Base-by-base conservation (phyloP, 2,888 invertebrate species). In the Stenotaenia linearis region DNA sequence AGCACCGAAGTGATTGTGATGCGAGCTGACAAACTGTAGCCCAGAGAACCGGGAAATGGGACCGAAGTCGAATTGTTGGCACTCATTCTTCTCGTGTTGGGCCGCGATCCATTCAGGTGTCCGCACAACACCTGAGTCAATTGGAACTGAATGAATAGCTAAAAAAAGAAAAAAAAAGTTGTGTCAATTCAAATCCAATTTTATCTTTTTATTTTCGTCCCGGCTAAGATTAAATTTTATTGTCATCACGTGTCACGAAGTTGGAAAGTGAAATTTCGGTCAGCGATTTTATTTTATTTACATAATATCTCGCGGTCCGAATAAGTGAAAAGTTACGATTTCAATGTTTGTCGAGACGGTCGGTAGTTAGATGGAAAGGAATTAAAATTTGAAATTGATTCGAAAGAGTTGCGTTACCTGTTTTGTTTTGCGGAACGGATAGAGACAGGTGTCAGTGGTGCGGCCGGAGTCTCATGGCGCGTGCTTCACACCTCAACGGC, bases 1-100 rank as follows among this genome's bases (percentile, higher is more conserved):
- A 92, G 91, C 84, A 95, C 89, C 85, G 92, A 92, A 84, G 91
- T 89, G 85, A 95, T 80, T 56, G 78, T 37, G 12, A 37, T 76
- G 80, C 81, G 80, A 15, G 32, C 79, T 10, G 50, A 30, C 5
- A 79, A 75, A 56, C 76, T 75, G 80, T 81, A 80, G 61, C 81
- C 81, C 28, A 81, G 32, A 10, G 35, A 35, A 32, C 69, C 69
- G 28, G 69, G 23, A 23, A 4, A 45, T 15, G 25, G 9, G 45
- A n/a, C 9, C 18, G n/a, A n/a, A 23, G 32, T 37, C n/a, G 40
- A 40, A 45, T 45, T 77, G 45, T 45, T 77, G 23, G 35, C 40
- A 45, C 40, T 77, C 40, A 77, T 37, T 32, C 40, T 32, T 32
- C 0, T n/a, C 15, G 75, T 21, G 23, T n/a, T 28, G 75, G 75